phyloP scores from a whole-genome alignment of 2,113 vertebrate genomes.

The Stegostoma tigrinum region DNA sequence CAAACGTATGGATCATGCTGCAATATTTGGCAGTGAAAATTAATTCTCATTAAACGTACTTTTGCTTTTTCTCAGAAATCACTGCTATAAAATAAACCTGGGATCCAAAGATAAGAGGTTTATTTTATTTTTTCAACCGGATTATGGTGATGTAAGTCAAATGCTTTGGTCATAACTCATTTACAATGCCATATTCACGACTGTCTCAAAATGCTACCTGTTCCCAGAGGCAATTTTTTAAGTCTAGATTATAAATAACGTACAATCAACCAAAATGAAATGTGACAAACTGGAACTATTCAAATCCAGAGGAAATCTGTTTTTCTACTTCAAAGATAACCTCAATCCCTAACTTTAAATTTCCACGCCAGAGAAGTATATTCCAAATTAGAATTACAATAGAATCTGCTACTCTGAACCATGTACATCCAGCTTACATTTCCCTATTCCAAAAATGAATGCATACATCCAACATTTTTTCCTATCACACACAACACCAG shows the following conservation, averaged over 20 bases:
- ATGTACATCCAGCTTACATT: neutral
- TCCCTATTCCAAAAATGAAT: neutral
- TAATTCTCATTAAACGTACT: neutral
- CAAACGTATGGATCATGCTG: neutral
- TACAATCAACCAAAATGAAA: neutral
- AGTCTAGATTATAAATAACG: neutral
- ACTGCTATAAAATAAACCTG: neutral
- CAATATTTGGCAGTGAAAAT: neutral
- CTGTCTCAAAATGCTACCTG: neutral
- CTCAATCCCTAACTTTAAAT: neutral
- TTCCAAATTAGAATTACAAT: neutral
- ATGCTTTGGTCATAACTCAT: neutral
- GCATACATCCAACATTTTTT: neutral
- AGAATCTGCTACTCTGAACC: neutral
- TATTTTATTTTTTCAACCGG: neutral
- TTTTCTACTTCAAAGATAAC: neutral
- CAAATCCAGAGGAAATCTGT: neutral
- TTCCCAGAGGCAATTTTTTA: neutral
- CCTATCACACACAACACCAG: neutral
- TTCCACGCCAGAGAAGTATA: neutral
- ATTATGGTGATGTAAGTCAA: neutral
- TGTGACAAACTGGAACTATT: slow-evolving; percentile 6
- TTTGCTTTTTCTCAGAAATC: neutral
- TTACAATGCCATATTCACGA: neutral
- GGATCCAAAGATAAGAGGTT: slow-evolving; percentile 1